Percentiles rank a stretch among this genome's conserved stretches.
Evolutionary conservation across 1,140 invertebrate genomes (phyloP).

Genomic region (Heliconius nattereri): DNA sequence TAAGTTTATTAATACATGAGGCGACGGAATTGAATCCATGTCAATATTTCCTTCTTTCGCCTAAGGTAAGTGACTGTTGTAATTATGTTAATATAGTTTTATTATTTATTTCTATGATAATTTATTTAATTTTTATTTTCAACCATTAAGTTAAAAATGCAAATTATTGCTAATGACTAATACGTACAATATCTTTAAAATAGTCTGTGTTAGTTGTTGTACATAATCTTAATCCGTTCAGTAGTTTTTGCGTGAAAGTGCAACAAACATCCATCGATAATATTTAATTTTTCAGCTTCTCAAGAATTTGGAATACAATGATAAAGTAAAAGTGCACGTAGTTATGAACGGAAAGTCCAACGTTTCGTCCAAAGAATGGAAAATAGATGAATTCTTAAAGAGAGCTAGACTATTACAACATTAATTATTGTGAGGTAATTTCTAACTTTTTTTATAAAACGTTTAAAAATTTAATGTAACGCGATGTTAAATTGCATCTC

Average conservation of each 20-base stretch:
- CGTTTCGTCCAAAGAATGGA: constrained; percentile 68
- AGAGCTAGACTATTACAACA: constrained; percentile 36
- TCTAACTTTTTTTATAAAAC: background rate
- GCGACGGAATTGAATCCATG: constrained; percentile 85
- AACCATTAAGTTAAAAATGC: too few relatives aligned
- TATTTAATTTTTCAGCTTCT: constrained; percentile 56
- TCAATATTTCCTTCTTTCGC: constrained; percentile 96
- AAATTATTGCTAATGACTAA: too few relatives aligned
- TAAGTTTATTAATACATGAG: constrained; percentile 91
- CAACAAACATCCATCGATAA: too few relatives aligned
- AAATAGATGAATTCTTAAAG: constrained; percentile 53
- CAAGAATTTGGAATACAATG: constrained; percentile 80
- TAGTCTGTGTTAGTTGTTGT: too few relatives aligned
- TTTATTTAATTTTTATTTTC: too few relatives aligned
- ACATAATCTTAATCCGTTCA: too few relatives aligned
- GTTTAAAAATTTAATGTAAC: too few relatives aligned
- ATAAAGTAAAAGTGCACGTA: constrained; percentile 82
- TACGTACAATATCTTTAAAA: too few relatives aligned
- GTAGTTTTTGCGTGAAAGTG: too few relatives aligned
- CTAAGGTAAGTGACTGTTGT: constrained; percentile 86
- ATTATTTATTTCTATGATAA: too few relatives aligned
- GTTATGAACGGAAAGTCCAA: constrained; percentile 82
- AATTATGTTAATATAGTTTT: background rate
- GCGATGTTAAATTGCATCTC: too few relatives aligned
- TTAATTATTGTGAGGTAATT: background rate